Percentiles rank a stretch among this genome's conserved stretches.
Conservation (phyloP, 2,113 vertebrate genomes). For the Thalassarche chlororhynchos region DNA sequence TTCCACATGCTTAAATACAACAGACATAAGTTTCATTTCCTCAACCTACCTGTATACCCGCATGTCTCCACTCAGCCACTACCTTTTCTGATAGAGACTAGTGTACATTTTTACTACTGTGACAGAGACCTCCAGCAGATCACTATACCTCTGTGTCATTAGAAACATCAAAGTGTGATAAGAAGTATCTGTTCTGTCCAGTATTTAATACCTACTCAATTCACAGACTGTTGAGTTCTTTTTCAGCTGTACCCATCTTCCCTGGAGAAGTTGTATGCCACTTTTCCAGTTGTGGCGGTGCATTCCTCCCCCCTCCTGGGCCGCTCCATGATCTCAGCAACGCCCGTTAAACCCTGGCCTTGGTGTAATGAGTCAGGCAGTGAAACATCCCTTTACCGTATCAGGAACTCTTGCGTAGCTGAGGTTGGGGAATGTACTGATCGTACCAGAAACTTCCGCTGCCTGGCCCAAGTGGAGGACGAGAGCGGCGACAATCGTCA, state of each 20-base stretch:
- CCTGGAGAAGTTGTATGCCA: not conserved
- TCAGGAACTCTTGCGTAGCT: too few species aligned
- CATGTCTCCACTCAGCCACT: not conserved
- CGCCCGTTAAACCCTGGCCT: too few species aligned
- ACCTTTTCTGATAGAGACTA: not conserved
- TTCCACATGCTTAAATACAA: not conserved
- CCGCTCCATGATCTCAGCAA: too few species aligned
- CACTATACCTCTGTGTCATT: not conserved
- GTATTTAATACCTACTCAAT: not conserved
- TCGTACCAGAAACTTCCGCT: too few species aligned
- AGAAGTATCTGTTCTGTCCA: not conserved
- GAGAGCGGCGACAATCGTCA: too few species aligned
- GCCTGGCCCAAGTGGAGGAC: too few species aligned
- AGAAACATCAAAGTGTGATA: not conserved
- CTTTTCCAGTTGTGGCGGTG: not conserved
- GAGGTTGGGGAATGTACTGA: too few species aligned
- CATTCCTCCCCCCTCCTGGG: too few species aligned
- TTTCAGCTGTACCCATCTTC: not conserved
- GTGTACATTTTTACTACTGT: not conserved
- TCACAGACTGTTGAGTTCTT: not conserved
- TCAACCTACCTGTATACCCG: not conserved
- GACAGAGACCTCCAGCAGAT: not conserved
- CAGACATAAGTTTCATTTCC: not conserved
- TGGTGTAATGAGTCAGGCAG: too few species aligned
- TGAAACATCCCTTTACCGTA: too few species aligned